These are phyloP conservation scores for Heteromormyrus szaboi DNA, from an alignment of 2,797 vertebrate species.

Conservation along the genomic window DNA sequence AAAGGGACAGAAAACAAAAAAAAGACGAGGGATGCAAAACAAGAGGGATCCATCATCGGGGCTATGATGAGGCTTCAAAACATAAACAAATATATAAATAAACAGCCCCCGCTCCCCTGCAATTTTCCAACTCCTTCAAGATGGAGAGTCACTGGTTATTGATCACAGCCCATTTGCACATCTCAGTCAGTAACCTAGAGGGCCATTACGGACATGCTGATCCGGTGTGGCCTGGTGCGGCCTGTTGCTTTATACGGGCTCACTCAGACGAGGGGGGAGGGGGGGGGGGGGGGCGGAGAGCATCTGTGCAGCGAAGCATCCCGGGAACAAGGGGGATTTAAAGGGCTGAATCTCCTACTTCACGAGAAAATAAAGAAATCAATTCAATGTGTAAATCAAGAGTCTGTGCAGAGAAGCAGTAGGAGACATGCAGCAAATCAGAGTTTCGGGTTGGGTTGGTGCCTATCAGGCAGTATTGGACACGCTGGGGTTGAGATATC, in stretches of 20 bases:
- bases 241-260: neutral
- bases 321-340: neutral
- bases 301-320: neutral
- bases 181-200: slow-evolving; percentile 29
- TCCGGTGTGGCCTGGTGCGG: slow-evolving; percentile 28
- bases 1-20: neutral
- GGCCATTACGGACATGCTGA: slow-evolving; percentile 44
- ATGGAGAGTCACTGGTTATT: slow-evolving; percentile 25
- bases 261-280: neutral
- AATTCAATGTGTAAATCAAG: neutral
- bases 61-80: neutral
- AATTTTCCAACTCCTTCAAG: neutral
- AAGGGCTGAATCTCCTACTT: neutral
- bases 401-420: neutral
- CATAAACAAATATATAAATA: neutral
- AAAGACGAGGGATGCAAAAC: neutral
- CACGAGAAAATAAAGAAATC: neutral
- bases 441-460: neutral
- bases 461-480: neutral
- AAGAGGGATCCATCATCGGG: neutral
- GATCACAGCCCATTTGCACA: slow-evolving; percentile 48
- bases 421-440: neutral
- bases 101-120: neutral
- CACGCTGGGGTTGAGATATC: neutral
- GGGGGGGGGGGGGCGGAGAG: neutral